Evolutionary conservation across 2,888 invertebrate genomes (phyloP), one percentile per base, ranked within the genome.

Genomic region (Drosophila peninsularis): DNA sequence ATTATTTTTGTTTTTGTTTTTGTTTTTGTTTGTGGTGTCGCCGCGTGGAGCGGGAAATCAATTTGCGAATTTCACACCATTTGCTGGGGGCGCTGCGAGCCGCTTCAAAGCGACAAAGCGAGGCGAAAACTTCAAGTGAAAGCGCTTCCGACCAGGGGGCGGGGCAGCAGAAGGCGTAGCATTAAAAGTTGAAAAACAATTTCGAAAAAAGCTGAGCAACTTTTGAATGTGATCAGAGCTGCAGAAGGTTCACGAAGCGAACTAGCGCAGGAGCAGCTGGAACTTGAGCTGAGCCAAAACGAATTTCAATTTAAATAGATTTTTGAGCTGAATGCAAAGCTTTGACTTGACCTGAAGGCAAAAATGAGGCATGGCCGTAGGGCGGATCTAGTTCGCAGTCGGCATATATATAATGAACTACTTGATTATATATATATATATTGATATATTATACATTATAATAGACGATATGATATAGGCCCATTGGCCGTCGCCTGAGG

Each of bases 51-150:
- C 37, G 66, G 66, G 64, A 65, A 64, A 64, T 64, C 55, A 64
- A 64, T 64, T 64, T 64, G 44, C 24, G 54, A 37, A 53, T 65
- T 64, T 64, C 32, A 65, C 64, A 64, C 53, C 64, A 64, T 62
- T 57, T 24, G 57, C 45, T 30, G 30, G 21, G 32, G n/a, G 41
- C 54, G 14, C 13, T 30, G 34, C 39, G 34, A 14, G 13, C 32
- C 34, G 9, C 11, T 49, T 63, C 27, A 44, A 50, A 63, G 62
- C 41, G 62, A 34, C 62, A 62, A 36, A 52, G 50, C 34, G 50
- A 47, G 7, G 30, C 34, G 21, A 21, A 34, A 34, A 50, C 32
- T 36, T 24, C 21, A 36, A 50, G 50, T 50, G 36, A 34, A 36
- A 50, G 21, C 50, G 21, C 5, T 36, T 3, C 14, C 32, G 1